Base-by-base conservation (phyloP, 1,140 invertebrate genomes). In the Euwallacea similis region DNA sequence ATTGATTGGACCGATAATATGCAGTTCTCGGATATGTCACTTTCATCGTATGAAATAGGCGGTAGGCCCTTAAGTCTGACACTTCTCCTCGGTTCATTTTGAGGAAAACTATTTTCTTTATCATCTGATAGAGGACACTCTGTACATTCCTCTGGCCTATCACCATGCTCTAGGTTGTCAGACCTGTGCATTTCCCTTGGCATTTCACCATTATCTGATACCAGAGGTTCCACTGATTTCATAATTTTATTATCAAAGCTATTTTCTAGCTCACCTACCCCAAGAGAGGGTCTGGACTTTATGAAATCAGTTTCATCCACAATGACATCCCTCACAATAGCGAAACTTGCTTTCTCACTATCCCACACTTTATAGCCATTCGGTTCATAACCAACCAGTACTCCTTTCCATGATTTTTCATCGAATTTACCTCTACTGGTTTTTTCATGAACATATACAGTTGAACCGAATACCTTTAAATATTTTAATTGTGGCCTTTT, bases 391-490 rank as follows among this genome's bases (percentile, higher is more conserved):
- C 80, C 79, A 13, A 83, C 73, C 42, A 83, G 66, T 69, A 82
- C 81, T 73, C 77, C 21, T 76, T 81, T 82, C 16, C n/a, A 56
- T n/a, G 21, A 60, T 79, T 80, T 82, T 61, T 79, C 66, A 75
- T 83, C 80, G 74, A 83, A 82, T 75, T 84, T 83, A 53, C 47
- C 62, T 74, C 81, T 78, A 71, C 71, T 76, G 2, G 58, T 74
- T 81, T 84, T 83, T 76, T 81, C 78, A 75, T 81, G 79, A 13
- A 81, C 77, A 74, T 81, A 81, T 44, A 79, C 79, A n/a, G 79
- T 83, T 13, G 76, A 82, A 59, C 83, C 82, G 80, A 86, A 85
- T 50, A 83, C 76, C 76, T 79, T 82, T 63, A 86, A 77, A 78
- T 85, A 78, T 71, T 79, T 79, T 56, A 85, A 56, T 65, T 80